Conservation (phyloP, 2,113 vertebrate species). For the Trogon melanurus region DNA sequence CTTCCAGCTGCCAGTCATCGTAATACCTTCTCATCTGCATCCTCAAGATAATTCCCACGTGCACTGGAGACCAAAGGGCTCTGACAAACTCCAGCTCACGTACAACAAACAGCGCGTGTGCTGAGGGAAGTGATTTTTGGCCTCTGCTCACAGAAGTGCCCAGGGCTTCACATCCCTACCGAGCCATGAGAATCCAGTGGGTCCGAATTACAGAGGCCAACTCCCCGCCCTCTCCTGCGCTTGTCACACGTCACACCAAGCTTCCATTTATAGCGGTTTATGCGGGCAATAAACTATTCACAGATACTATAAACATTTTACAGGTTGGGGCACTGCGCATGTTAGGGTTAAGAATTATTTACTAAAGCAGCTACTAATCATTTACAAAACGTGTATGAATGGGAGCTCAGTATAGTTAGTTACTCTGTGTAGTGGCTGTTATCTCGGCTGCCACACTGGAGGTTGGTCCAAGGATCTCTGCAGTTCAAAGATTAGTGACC, state of each 20-base stretch:
- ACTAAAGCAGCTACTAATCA: conserved; percentile 21
- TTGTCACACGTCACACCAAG: not conserved
- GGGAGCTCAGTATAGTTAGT: not conserved
- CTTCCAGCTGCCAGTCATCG: not conserved
- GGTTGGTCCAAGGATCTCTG: not conserved
- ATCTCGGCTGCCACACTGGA: conserved; percentile 15
- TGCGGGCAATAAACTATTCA: conserved; percentile 21
- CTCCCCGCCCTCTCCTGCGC: not conserved
- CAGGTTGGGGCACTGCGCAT: not conserved
- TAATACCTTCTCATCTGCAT: not conserved
- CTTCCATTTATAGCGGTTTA: not conserved
- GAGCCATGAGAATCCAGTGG: not conserved
- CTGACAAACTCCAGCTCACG: not conserved
- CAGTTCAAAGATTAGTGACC: not conserved
- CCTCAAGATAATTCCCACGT: not conserved
- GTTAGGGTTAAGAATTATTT: conserved; percentile 12
- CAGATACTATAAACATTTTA: conserved; percentile 19
- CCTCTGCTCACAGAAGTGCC: not conserved
- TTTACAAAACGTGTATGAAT: not conserved
- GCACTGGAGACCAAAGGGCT: not conserved
- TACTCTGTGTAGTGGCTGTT: not conserved
- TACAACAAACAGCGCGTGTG: not conserved
- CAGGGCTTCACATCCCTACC: not conserved
- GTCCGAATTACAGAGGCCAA: not conserved
- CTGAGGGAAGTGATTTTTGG: not conserved